phyloP scores from a whole-genome alignment of 2,888 invertebrate genomes.

The Eucera pruinosa region DNA sequence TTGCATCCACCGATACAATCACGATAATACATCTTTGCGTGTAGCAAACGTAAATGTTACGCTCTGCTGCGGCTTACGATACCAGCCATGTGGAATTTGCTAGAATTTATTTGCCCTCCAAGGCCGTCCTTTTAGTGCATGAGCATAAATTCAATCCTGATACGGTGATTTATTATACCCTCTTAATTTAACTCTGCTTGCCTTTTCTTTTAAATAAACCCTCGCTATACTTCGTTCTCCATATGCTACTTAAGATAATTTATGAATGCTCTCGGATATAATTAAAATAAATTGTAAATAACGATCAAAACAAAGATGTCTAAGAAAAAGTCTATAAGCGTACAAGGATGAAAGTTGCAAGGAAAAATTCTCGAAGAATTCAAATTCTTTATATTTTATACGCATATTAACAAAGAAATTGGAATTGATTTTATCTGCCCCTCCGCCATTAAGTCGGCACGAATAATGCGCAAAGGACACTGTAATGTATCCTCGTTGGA shows the following conservation, averaged over 20 bases:
- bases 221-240: neutral
- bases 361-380: neutral
- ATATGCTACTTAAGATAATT: neutral
- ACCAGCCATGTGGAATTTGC: slow-evolving; percentile 50
- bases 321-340: no score
- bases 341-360: neutral
- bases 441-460: neutral
- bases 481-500: slow-evolving; percentile 22
- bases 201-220: neutral
- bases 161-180: slow-evolving; percentile 41
- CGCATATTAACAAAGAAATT: neutral
- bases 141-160: slow-evolving; percentile 33
- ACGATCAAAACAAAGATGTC: no score
- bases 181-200: neutral
- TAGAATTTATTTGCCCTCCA: slow-evolving; percentile 54
- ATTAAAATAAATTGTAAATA: neutral
- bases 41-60: slow-evolving; percentile 57
- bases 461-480: slow-evolving; percentile 3
- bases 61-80: slow-evolving; percentile 50
- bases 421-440: neutral
- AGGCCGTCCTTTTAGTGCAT: slow-evolving; percentile 29
- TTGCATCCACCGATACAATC: slow-evolving; percentile 58
- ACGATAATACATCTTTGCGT: slow-evolving; percentile 61
- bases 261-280: neutral
- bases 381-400: neutral